Conservation (phyloP, 2,888 invertebrate genomes). For the Heliconius sara region DNA sequence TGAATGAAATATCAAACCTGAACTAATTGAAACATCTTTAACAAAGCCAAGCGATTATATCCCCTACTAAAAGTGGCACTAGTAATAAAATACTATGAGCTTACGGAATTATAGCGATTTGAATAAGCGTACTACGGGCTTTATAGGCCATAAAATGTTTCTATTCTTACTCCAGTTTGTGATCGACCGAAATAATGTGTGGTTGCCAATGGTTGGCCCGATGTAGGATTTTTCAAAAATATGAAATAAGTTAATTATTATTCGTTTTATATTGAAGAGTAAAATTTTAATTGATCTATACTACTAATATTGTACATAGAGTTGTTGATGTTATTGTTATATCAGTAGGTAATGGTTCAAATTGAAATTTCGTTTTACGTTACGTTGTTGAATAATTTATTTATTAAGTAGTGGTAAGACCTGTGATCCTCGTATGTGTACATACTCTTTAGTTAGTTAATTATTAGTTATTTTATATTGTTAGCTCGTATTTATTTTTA, state of each 20-base stretch:
- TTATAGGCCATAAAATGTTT: conserved; percentile 51
- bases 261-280: not conserved
- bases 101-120: conserved; percentile 35
- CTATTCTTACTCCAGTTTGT: conserved; percentile 47
- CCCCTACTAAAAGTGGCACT: conserved; percentile 16
- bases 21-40: conserved; percentile 46
- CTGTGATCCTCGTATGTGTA: too few species aligned
- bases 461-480: too few species aligned
- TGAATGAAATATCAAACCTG: conserved; percentile 43
- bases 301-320: too few species aligned
- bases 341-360: too few species aligned
- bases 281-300: not conserved
- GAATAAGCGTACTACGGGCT: conserved; percentile 47
- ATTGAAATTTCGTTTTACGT: too few species aligned
- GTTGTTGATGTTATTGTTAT: too few species aligned
- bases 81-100: conserved; percentile 29
- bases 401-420: too few species aligned
- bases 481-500: too few species aligned
- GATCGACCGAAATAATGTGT: conserved; percentile 42
- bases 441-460: too few species aligned
- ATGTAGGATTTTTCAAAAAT: not conserved
- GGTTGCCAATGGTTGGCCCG: conserved; percentile 33
- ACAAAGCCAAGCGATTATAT: conserved; percentile 25
- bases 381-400: too few species aligned
- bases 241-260: not conserved